Evolutionary conservation across 2,888 invertebrate species (phyloP).

Genomic region (Osedax fenrisi): DNA sequence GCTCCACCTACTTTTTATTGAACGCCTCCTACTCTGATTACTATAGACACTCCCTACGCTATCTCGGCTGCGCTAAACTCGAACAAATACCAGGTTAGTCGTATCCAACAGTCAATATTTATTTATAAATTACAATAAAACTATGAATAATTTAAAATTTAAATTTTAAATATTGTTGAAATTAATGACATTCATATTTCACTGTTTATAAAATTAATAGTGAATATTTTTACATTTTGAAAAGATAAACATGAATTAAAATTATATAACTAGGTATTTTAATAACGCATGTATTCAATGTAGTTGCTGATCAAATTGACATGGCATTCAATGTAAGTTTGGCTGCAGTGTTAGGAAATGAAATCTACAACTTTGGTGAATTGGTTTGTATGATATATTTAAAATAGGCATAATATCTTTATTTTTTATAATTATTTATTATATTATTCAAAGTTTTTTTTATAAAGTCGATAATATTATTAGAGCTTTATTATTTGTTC

Average conservation of each 20-base stretch:
- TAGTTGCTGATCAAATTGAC: constrained; percentile 44
- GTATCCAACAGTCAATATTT: not conserved
- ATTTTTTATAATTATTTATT: too few relatives aligned
- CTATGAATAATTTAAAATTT: too few relatives aligned
- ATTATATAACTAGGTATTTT: too few relatives aligned
- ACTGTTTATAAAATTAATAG: too few relatives aligned
- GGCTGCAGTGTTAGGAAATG: constrained; percentile 72
- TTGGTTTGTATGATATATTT: constrained; percentile 59
- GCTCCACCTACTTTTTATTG: constrained; percentile 77
- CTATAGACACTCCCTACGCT: constrained; percentile 78
- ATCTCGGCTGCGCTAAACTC: constrained; percentile 64
- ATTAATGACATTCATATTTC: not conserved
- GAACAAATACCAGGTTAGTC: constrained; percentile 55
- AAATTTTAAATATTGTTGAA: not conserved
- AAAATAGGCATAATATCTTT: too few relatives aligned
- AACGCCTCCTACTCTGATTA: constrained; percentile 67
- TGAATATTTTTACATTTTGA: too few relatives aligned
- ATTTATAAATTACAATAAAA: not conserved
- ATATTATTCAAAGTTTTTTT: too few relatives aligned
- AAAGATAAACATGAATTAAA: not conserved
- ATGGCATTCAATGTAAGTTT: constrained; percentile 79
- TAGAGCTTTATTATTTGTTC: not conserved
- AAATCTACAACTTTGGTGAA: constrained; percentile 92
- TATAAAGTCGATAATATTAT: not conserved
- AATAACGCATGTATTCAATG: too few relatives aligned